Evolutionary conservation across 2,888 invertebrate species (phyloP).

Genomic region (Aleiodes alternator): DNA sequence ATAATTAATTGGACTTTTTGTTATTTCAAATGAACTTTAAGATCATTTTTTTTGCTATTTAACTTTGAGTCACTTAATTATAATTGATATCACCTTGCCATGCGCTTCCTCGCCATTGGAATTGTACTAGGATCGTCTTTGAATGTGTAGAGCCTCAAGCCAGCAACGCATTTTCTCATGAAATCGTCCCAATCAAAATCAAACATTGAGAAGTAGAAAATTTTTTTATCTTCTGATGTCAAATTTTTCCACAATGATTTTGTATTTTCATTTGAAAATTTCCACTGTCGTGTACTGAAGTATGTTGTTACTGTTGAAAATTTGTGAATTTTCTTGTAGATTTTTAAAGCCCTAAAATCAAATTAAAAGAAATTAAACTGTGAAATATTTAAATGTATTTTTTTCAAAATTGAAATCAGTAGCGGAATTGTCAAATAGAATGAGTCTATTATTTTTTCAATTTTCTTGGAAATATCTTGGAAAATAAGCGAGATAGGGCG

Average conservation of each 20-base stretch:
- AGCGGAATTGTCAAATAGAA: too few relatives aligned
- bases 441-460: too few relatives aligned
- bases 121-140: constrained; percentile 74
- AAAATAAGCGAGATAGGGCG: too few relatives aligned
- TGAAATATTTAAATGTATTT: neutral
- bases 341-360: constrained; percentile 74
- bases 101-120: constrained; percentile 63
- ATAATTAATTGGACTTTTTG: neutral
- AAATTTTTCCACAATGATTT: constrained; percentile 74
- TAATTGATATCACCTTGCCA: constrained; percentile 59
- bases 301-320: constrained; percentile 75
- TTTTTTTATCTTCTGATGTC: constrained; percentile 71
- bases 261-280: constrained; percentile 64
- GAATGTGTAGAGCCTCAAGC: constrained; percentile 76
- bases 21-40: neutral
- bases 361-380: constrained; percentile 1
- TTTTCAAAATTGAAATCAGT: too few relatives aligned
- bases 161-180: constrained; percentile 76
- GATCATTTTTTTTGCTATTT: neutral
- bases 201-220: constrained; percentile 75
- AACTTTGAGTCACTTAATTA: constrained; percentile 3
- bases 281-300: constrained; percentile 75
- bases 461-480: too few relatives aligned
- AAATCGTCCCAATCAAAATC: constrained; percentile 77
- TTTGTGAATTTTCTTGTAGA: constrained; percentile 76